phyloP scores from a whole-genome alignment of 2,113 vertebrate species.

The Neotoma lepida region DNA sequence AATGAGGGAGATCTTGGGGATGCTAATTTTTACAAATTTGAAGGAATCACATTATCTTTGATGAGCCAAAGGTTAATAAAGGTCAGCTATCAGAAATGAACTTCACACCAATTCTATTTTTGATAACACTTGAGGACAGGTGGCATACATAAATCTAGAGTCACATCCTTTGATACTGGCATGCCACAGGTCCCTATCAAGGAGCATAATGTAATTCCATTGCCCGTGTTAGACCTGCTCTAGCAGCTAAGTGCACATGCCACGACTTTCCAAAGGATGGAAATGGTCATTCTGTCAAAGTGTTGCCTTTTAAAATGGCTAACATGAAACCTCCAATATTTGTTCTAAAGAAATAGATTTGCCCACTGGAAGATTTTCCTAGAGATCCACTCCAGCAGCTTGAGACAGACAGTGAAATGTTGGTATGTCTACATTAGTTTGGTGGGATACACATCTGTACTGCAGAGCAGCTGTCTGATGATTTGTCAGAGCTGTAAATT shows the following conservation, averaged over 20 bases:
- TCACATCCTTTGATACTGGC: conserved; percentile 45
- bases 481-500: conserved; percentile 89
- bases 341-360: conserved; percentile 83
- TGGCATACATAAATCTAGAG: background rate
- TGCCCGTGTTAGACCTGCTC: background rate
- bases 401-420: conserved; percentile 86
- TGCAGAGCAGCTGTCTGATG: conserved; percentile 89
- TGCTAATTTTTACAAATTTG: background rate
- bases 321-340: conserved; percentile 82
- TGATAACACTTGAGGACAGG: background rate
- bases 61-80: conserved; percentile 57
- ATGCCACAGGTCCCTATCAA: conserved; percentile 35
- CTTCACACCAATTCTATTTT: background rate
- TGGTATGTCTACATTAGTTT: conserved; percentile 90
- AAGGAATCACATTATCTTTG: background rate
- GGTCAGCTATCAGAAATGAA: conserved; percentile 40
- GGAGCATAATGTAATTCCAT: background rate
- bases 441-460: conserved; percentile 89
- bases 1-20: background rate
- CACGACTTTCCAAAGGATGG: conserved; percentile 66
- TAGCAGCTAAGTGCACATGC: conserved; percentile 49
- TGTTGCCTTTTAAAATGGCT: conserved; percentile 90
- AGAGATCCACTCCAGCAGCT: conserved; percentile 86
- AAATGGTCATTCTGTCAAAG: conserved; percentile 81
- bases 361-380: conserved; percentile 82